Evolutionary conservation across 2,113 vertebrate genomes (phyloP), one percentile per base, ranked within the genome.

Genomic region (Acanthochromis polyacanthus): DNA sequence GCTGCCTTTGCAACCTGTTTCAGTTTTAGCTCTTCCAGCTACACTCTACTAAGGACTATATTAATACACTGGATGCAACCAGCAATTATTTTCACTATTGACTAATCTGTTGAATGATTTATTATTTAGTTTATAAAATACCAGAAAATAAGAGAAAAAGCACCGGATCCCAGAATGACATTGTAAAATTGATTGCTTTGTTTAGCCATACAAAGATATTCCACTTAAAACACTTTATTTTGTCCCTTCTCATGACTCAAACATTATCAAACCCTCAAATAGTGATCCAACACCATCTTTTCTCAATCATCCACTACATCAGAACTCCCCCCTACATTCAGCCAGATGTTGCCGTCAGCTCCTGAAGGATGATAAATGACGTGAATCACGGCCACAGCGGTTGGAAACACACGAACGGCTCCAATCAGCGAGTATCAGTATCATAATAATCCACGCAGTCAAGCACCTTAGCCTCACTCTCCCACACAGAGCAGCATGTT

Each of bases 311-410:
- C 30, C 11, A 59, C 52, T 15, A 3, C 75, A 63, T 65, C 62
- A 61, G 12, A 6, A n/a, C 15, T 15, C 15, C 53, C 56, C 9
- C 45, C 20, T 4, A 25, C 43, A 66, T 55, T 48, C 20, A 67
- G 78, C 84, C 81, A 90, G 81, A 79, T 80, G 84, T 66, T 64
- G 52, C 80, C 45, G 75, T 82, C 71, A 75, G 6, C 59, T 67
- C 46, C 58, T 61, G 57, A 28, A 66, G 65, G 78, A 76, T 78
- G 78, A 87, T 73, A 59, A 86, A 91, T 55, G 59, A 78, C 58
- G 59, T 14, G 57, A 70, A 40, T 79, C 38, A 16, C 2, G 0
- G 51, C 50, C 56, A 61, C 52, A 57, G 40, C 23, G 17, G 53
- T 16, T 70, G 63, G 48, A 68, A 83, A 56, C 46, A 51, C 48